These are phyloP conservation scores for Pongo pygmaeus DNA, from an alignment of 2,113 vertebrate genomes.

Conservation along the genomic window DNA sequence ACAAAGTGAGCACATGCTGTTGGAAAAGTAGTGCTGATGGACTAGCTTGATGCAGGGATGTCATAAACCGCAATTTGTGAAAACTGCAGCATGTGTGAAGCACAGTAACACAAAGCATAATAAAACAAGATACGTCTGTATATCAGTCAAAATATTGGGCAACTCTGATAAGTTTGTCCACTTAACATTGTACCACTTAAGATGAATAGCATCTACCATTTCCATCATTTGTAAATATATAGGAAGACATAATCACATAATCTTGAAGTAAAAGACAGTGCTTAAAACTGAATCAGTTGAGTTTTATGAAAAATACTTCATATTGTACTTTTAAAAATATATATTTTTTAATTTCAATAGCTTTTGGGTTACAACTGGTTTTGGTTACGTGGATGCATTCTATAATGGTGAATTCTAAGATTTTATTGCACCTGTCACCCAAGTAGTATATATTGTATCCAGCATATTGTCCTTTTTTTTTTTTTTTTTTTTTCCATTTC, in stretches of 20 bases:
- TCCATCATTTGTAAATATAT: neutral
- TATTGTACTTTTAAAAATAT: neutral
- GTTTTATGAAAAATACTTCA: conserved; percentile 15
- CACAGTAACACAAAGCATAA: neutral
- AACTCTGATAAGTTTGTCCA: neutral
- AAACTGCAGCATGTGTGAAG: neutral
- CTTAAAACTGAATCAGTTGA: neutral
- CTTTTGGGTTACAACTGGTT: no score
- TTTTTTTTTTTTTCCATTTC: neutral
- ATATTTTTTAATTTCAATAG: no score
- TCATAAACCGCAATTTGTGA: neutral
- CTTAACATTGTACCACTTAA: neutral
- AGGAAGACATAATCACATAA: neutral
- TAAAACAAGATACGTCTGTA: neutral
- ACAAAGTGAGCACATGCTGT: neutral
- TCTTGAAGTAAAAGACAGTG: neutral
- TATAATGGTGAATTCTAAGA: no score
- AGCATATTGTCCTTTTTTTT: neutral
- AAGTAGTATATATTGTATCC: no score
- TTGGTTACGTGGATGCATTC: no score
- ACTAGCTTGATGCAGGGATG: neutral
- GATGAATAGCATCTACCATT: neutral
- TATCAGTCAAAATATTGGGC: neutral
- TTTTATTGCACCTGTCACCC: no score
- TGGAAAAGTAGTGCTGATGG: neutral